Percentiles rank a stretch among this genome's conserved stretches.
phyloP scores from a whole-genome alignment of 2,888 invertebrate genomes.

The Tetranychus piercei region DNA sequence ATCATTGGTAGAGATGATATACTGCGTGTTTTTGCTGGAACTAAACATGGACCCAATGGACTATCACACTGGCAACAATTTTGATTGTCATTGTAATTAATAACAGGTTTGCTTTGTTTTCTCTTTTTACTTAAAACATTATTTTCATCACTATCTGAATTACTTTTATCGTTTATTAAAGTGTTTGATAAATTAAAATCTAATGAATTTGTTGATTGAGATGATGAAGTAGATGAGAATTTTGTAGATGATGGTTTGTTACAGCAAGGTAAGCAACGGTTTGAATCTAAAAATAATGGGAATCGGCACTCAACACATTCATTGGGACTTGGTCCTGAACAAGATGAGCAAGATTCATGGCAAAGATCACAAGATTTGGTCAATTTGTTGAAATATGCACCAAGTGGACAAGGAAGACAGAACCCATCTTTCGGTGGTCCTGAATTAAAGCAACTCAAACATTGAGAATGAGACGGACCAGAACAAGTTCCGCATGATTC shows the following conservation, averaged over 20 bases:
- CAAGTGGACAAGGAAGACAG: conserved; percentile 51
- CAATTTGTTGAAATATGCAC: conserved; percentile 22
- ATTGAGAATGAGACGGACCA: conserved; percentile 39
- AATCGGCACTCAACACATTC: conserved; percentile 16
- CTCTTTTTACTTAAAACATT: background rate
- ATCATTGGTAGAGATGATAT: background rate
- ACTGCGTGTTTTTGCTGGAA: conserved; percentile 3
- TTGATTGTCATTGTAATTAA: background rate
- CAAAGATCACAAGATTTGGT: conserved; percentile 24
- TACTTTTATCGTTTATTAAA: background rate
- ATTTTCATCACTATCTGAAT: background rate
- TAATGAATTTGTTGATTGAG: background rate
- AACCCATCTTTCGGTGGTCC: conserved; percentile 43
- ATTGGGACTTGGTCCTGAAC: conserved; percentile 22
- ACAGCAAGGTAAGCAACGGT: conserved; percentile 22
- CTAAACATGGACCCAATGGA: conserved; percentile 4
- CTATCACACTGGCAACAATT: conserved; percentile 4
- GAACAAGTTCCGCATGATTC: conserved; percentile 38
- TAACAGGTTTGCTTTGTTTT: background rate
- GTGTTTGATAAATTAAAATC: conserved; percentile 1
- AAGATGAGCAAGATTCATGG: conserved; percentile 23
- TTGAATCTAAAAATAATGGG: conserved; percentile 20
- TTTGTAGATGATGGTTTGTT: background rate
- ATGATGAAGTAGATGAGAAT: background rate
- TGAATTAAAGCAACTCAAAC: conserved; percentile 21